Percentiles rank a stretch among this genome's conserved stretches.
Conservation (phyloP, 1,140 invertebrate species). For the Drosophila subpulchrella region DNA sequence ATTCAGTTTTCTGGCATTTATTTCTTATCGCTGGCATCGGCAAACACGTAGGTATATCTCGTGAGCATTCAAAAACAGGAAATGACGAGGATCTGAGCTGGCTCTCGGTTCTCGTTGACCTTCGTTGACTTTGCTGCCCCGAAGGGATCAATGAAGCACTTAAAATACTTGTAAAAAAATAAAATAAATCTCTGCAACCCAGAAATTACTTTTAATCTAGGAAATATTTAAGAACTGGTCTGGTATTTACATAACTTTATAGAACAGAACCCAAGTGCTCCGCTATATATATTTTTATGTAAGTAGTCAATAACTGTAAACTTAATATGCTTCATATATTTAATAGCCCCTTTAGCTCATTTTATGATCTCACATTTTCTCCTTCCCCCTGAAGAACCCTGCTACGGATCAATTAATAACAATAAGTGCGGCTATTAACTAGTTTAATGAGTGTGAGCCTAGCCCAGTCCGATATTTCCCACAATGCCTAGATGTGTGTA, state of each 20-base stretch:
- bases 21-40: constrained; percentile 24
- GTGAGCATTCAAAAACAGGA: constrained; percentile 50
- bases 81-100: constrained; percentile 61
- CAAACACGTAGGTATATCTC: constrained; percentile 2
- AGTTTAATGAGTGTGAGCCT: constrained; percentile 66
- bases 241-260: no score
- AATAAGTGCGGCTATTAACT: constrained; percentile 66
- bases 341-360: background rate
- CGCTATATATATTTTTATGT: background rate
- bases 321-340: background rate
- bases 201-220: background rate
- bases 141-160: background rate
- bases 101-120: constrained; percentile 27
- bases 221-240: background rate
- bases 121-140: constrained; percentile 23
- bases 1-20: constrained; percentile 29
- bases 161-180: background rate
- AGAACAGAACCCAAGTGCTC: background rate
- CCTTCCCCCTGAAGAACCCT: background rate
- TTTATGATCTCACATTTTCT: background rate
- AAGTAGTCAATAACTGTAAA: no score
- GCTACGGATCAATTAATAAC: constrained; percentile 66
- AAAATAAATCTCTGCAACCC: background rate
- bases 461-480: constrained; percentile 52
- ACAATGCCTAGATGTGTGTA: constrained; percentile 32